Evolutionary conservation across 2,113 vertebrate species (phyloP).

Genomic region (Brachirus orientalis): DNA sequence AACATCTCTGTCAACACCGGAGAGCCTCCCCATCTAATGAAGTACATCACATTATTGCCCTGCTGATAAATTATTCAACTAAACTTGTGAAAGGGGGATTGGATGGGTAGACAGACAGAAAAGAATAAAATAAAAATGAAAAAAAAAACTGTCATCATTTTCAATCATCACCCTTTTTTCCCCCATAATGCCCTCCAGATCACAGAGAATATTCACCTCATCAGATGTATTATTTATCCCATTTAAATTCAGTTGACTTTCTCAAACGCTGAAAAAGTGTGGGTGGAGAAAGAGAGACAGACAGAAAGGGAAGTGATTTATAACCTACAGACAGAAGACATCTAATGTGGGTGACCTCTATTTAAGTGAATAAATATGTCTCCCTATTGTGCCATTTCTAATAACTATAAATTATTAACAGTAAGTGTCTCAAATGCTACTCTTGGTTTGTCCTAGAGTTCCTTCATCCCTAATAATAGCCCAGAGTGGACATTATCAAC

Average conservation of each 20-base stretch:
- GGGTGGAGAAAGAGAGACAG: conserved; percentile 56
- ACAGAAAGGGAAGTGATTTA: conserved; percentile 62
- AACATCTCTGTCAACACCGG: conserved; percentile 53
- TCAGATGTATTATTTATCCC: conserved; percentile 83
- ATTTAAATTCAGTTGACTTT: conserved; percentile 83
- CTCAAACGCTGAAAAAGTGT: conserved; percentile 64
- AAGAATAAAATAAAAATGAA: conserved; percentile 58
- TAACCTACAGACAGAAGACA: conserved; percentile 69
- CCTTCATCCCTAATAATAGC: neutral
- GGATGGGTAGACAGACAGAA: conserved; percentile 23
- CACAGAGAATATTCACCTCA: conserved; percentile 81
- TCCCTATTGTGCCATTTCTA: conserved; percentile 67
- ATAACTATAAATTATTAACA: conserved; percentile 75
- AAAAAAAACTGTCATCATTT: conserved; percentile 72
- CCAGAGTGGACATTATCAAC: conserved; percentile 6
- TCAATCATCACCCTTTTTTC: conserved; percentile 72
- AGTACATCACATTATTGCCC: conserved; percentile 65
- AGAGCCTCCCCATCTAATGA: conserved; percentile 71
- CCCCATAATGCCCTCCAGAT: conserved; percentile 74
- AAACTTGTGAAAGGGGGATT: conserved; percentile 57
- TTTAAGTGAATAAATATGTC: conserved; percentile 79
- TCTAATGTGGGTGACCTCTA: conserved; percentile 72
- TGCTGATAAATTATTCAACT: conserved; percentile 76
- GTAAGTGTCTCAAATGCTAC: conserved; percentile 53
- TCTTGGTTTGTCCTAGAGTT: conserved; percentile 5